Percentiles rank a stretch among this genome's conserved stretches.
These are phyloP conservation scores for Creontiades dilutus DNA, from an alignment of 2,888 invertebrate genomes.

Conservation along the genomic window DNA sequence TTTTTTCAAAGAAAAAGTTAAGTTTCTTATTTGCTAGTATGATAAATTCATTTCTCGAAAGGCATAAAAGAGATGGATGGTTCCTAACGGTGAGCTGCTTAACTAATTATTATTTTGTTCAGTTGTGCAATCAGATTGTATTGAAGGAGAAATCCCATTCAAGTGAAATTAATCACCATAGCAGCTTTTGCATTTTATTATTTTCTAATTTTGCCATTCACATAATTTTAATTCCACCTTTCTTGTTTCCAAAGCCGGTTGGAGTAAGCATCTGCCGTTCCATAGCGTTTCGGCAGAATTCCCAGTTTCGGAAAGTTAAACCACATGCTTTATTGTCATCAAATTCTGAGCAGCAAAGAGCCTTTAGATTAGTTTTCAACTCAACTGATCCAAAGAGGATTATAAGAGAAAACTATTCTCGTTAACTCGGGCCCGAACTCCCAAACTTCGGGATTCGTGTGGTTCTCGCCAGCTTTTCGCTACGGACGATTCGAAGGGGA, in stretches of 20 bases:
- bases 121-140: too few species aligned
- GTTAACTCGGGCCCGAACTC: slow-evolving; percentile 35
- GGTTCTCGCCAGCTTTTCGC: slow-evolving; percentile 23
- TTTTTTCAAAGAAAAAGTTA: too few species aligned
- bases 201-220: background rate
- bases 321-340: slow-evolving; percentile 40
- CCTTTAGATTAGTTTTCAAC: slow-evolving; percentile 37
- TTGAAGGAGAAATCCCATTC: too few species aligned
- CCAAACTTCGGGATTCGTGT: slow-evolving; percentile 40
- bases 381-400: slow-evolving; percentile 49
- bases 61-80: too few species aligned
- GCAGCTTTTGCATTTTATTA: too few species aligned
- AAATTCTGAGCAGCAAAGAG: slow-evolving; percentile 46
- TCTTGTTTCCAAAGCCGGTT: background rate
- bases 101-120: too few species aligned
- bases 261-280: background rate
- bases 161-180: too few species aligned
- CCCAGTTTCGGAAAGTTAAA: background rate
- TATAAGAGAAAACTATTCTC: slow-evolving; percentile 57
- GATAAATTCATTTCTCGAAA: too few species aligned
- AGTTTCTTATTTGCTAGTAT: too few species aligned
- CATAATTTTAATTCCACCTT: background rate
- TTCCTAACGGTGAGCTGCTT: too few species aligned
- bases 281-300: background rate
- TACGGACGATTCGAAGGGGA: background rate